Evolutionary conservation across 2,888 invertebrate species (phyloP).

Genomic region (Mimachlamys varia): DNA sequence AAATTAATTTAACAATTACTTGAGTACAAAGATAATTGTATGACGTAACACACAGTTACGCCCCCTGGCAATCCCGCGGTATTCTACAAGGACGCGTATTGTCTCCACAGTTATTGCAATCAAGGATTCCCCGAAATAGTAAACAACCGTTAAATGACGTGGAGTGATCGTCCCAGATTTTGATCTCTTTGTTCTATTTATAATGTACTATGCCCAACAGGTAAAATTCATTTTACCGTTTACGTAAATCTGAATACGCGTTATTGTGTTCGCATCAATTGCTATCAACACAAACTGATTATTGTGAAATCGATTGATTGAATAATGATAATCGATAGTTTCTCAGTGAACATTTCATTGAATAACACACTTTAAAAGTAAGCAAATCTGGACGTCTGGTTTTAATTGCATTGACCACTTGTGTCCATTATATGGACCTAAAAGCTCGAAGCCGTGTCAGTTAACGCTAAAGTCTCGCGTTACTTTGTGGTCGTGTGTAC

Average conservation of each 20-base stretch:
- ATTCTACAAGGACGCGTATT: background rate
- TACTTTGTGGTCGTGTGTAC: too few species aligned
- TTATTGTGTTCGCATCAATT: too few species aligned
- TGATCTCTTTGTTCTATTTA: too few species aligned
- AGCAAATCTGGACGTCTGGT: too few species aligned
- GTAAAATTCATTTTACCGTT: too few species aligned
- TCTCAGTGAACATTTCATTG: background rate
- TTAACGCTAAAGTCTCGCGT: too few species aligned
- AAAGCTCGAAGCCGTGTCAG: too few species aligned
- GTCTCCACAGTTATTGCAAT: background rate
- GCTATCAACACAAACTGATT: background rate
- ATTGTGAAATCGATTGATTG: background rate
- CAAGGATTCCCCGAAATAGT: background rate
- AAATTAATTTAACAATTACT: background rate
- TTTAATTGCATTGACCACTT: too few species aligned
- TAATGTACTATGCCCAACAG: too few species aligned
- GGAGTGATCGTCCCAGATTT: background rate
- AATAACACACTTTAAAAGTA: too few species aligned
- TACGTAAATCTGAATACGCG: too few species aligned
- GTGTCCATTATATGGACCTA: too few species aligned
- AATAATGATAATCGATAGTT: background rate
- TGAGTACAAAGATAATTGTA: background rate
- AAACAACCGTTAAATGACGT: background rate
- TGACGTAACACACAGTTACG: background rate
- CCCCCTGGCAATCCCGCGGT: background rate